These are phyloP conservation scores for Aleadryas rufinucha DNA, from an alignment of 2,113 vertebrate genomes.

Conservation along the genomic window DNA sequence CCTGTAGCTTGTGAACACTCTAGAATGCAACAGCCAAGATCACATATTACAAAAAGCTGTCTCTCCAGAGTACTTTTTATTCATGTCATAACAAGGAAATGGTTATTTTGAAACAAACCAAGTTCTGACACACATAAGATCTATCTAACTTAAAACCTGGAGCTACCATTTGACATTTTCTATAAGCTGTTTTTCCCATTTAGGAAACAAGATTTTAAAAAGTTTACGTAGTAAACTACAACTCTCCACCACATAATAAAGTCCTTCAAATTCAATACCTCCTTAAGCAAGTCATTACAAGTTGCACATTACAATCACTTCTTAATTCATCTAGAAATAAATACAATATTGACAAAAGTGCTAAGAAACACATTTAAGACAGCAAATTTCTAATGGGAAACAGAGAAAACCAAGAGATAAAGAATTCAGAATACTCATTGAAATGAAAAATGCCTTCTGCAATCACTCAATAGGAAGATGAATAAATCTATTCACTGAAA, in stretches of 20 bases:
- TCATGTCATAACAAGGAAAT: neutral
- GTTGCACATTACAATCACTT: neutral
- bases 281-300: neutral
- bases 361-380: neutral
- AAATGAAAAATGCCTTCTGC: neutral
- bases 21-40: neutral
- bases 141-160: neutral
- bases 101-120: neutral
- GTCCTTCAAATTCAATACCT: neutral
- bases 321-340: neutral
- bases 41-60: neutral
- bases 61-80: neutral
- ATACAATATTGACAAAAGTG: neutral
- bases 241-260: neutral
- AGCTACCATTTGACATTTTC: neutral
- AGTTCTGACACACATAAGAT: neutral
- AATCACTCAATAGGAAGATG: neutral
- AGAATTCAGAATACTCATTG: neutral
- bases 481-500: slow-evolving; percentile 26
- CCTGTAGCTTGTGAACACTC: neutral
- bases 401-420: neutral
- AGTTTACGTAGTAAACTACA: neutral
- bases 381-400: neutral
- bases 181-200: neutral
- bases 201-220: neutral